Conservation (phyloP, 2,113 vertebrate species). For the Menidia beryllina region DNA sequence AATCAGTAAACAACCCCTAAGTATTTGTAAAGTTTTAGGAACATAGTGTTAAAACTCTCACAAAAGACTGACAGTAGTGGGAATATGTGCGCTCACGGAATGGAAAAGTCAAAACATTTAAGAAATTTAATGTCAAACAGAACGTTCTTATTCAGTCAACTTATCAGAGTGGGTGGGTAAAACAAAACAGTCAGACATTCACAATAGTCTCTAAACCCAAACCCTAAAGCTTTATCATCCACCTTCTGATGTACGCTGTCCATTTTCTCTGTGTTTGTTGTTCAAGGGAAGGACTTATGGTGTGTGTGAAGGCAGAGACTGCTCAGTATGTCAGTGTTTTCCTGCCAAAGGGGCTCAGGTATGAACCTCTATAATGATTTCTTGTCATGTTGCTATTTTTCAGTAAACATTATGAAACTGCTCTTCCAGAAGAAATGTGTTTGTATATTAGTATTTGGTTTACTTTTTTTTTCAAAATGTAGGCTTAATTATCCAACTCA, state of each 20-base stretch:
- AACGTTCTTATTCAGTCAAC: constrained; percentile 18
- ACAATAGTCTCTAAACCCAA: background rate
- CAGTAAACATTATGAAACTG: background rate
- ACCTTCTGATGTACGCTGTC: background rate
- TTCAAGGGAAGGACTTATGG: constrained; percentile 49
- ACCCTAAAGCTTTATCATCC: background rate
- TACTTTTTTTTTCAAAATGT: background rate
- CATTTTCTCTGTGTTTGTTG: constrained; percentile 7
- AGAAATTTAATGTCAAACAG: constrained; percentile 29
- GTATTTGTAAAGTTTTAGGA: constrained; percentile 47
- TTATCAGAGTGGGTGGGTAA: constrained; percentile 12
- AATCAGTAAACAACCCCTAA: constrained; percentile 21
- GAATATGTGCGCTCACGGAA: background rate
- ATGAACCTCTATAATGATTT: constrained; percentile 4
- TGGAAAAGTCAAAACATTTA: background rate
- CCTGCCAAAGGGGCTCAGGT: constrained; percentile 70
- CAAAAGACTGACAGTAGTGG: constrained; percentile 1
- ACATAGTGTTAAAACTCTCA: constrained; percentile 33
- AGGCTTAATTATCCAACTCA: background rate
- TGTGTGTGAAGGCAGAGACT: constrained; percentile 65
- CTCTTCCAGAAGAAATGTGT: background rate
- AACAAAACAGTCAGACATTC: background rate
- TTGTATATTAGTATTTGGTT: background rate
- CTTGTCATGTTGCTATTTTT: background rate
- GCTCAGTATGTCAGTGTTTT: constrained; percentile 60